These are phyloP conservation scores for Drosophila fuyamai DNA, from an alignment of 1,140 invertebrate species.

Conservation along the genomic window DNA sequence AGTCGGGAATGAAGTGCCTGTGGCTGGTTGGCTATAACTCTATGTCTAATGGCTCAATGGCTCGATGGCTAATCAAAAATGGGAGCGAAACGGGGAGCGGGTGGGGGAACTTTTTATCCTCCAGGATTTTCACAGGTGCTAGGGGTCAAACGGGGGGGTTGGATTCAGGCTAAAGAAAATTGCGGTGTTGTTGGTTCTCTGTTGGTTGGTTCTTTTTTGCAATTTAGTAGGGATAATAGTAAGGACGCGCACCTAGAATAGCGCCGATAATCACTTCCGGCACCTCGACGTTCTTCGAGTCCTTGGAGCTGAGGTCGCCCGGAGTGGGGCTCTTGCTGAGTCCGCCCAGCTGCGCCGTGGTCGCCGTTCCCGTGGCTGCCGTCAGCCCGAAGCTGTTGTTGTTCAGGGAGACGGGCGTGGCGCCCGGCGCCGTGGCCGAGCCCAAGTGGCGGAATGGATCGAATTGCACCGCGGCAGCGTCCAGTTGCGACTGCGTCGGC, in stretches of 20 bases:
- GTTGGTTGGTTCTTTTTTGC: conserved; percentile 41
- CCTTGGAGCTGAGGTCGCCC: conserved; percentile 90
- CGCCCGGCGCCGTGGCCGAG: conserved; percentile 86
- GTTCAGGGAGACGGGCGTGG: conserved; percentile 90
- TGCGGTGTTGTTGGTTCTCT: conserved; percentile 44
- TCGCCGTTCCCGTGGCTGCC: conserved; percentile 88
- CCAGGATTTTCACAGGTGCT: conserved; percentile 3
- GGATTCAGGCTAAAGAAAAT: conserved; percentile 38
- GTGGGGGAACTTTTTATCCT: background rate
- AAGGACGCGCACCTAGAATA: conserved; percentile 91
- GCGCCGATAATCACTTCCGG: conserved; percentile 98
- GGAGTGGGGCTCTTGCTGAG: conserved; percentile 94
- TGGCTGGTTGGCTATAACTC: conserved; percentile 26
- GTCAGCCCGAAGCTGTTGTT: conserved; percentile 91
- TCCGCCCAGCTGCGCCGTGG: conserved; percentile 91
- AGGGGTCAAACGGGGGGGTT: background rate
- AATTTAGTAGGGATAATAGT: conserved; percentile 83
- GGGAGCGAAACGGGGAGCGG: background rate
- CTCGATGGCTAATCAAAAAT: conserved; percentile 26
- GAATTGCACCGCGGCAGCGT: conserved; percentile 86
- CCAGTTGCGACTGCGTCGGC: conserved; percentile 89
- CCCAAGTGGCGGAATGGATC: conserved; percentile 90
- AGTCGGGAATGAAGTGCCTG: conserved; percentile 36
- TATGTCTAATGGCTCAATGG: conserved; percentile 33
- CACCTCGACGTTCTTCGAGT: conserved; percentile 96